phyloP scores from a whole-genome alignment of 2,797 vertebrate species.

The Myripristis jacobus region DNA sequence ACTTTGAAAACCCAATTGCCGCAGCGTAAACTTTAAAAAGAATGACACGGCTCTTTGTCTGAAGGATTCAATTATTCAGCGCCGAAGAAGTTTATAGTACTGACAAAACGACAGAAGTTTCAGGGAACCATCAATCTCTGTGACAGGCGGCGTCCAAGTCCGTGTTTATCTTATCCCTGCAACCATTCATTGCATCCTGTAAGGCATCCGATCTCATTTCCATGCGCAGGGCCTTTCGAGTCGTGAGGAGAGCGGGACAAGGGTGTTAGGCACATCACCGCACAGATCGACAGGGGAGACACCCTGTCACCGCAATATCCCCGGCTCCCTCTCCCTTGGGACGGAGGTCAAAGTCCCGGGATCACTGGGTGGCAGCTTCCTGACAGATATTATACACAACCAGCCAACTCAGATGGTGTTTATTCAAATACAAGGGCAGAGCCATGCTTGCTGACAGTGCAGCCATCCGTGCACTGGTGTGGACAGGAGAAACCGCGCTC shows the following conservation, averaged over 20 bases:
- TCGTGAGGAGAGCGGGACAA: constrained; percentile 45
- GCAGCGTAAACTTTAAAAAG: constrained; percentile 45
- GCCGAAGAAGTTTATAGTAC: constrained; percentile 58
- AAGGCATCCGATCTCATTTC: constrained; percentile 63
- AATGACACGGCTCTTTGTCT: constrained; percentile 52
- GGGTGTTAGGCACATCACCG: constrained; percentile 57
- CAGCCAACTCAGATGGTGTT: constrained; percentile 77
- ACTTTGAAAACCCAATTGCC: constrained; percentile 23
- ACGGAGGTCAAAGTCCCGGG: constrained; percentile 70
- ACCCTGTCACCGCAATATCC: constrained; percentile 72
- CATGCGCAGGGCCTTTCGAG: constrained; percentile 53
- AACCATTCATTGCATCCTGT: constrained; percentile 51
- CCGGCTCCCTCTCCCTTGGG: constrained; percentile 48
- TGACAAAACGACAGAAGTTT: constrained; percentile 58
- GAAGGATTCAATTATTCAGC: constrained; percentile 68
- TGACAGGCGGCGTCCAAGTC: constrained; percentile 51
- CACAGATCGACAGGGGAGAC: constrained; percentile 69
- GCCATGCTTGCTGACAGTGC: constrained; percentile 70
- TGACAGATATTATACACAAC: constrained; percentile 78
- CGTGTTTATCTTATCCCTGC: constrained; percentile 57
- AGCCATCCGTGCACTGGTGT: constrained; percentile 66
- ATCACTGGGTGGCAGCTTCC: constrained; percentile 72
- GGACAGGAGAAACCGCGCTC: constrained; percentile 47
- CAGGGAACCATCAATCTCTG: constrained; percentile 66
- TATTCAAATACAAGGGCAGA: constrained; percentile 79